Percentiles rank a stretch among this genome's conserved stretches.
Evolutionary conservation across 2,797 vertebrate species (phyloP).

Genomic region (Nannoperca obscura): DNA sequence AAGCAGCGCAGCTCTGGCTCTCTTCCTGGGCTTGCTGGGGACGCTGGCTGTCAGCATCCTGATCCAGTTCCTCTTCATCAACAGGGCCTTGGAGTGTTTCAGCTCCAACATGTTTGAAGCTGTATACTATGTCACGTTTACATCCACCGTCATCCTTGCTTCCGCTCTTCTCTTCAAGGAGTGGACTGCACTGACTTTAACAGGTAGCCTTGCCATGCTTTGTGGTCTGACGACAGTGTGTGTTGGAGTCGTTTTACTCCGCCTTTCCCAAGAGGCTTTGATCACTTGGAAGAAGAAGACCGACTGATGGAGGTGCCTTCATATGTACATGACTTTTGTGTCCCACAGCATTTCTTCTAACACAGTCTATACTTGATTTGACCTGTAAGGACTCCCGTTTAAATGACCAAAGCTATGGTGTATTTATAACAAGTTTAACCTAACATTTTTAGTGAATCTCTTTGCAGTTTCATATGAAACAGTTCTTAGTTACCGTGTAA

Average conservation of each 20-base stretch:
- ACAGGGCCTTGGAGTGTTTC: conserved; percentile 93
- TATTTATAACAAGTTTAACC: neutral
- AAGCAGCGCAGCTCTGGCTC: conserved; percentile 83
- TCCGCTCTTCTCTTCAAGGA: conserved; percentile 96
- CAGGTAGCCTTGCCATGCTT: conserved; percentile 91
- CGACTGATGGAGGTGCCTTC: conserved; percentile 77
- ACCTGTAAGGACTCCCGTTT: neutral
- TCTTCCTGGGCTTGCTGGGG: conserved; percentile 90
- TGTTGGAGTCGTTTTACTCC: conserved; percentile 92
- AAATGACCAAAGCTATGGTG: conserved; percentile 6
- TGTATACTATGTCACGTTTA: conserved; percentile 96
- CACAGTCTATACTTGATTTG: conserved; percentile 5
- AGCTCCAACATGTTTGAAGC: conserved; percentile 94
- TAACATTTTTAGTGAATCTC: conserved; percentile 21
- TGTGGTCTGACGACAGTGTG: conserved; percentile 92
- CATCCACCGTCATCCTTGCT: conserved; percentile 90
- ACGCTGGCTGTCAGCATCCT: conserved; percentile 91
- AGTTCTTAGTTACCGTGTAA: conserved; percentile 19
- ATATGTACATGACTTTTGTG: neutral
- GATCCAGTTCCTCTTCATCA: conserved; percentile 96
- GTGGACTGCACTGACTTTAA: conserved; percentile 89
- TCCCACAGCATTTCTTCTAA: conserved; percentile 17
- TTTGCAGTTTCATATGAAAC: neutral
- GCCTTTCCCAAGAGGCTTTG: conserved; percentile 92
- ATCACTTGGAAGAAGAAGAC: conserved; percentile 88